phyloP scores from a whole-genome alignment of 2,797 vertebrate genomes.

The Poecilia velifera region DNA sequence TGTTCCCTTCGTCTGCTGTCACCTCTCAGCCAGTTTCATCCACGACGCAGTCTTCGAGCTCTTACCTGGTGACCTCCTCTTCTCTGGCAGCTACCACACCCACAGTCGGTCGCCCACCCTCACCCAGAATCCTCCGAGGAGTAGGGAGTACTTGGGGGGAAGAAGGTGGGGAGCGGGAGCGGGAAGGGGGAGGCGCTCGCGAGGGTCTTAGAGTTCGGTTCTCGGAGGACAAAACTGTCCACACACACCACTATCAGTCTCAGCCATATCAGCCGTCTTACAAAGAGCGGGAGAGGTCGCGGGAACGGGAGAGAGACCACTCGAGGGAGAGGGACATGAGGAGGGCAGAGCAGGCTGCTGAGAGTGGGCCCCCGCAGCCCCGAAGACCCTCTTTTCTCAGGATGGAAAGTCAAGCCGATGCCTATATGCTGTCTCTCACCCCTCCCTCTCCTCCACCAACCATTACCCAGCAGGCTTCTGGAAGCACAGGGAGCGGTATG shows the following conservation, averaged over 20 bases:
- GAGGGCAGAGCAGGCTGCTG: constrained; percentile 78
- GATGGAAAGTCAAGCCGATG: constrained; percentile 83
- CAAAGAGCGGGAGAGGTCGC: constrained; percentile 73
- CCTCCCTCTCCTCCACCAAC: constrained; percentile 78
- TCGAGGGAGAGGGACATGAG: constrained; percentile 76
- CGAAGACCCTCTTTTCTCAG: constrained; percentile 80
- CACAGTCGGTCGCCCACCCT: constrained; percentile 78
- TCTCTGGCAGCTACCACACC: constrained; percentile 82
- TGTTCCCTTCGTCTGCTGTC: constrained; percentile 68
- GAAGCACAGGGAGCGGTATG: constrained; percentile 77
- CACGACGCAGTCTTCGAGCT: constrained; percentile 75
- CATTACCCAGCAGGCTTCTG: constrained; percentile 65
- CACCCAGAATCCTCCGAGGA: constrained; percentile 79
- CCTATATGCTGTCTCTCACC: constrained; percentile 79
- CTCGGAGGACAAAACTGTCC: constrained; percentile 83
- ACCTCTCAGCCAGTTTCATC: constrained; percentile 74
- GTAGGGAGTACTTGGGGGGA: constrained; percentile 73
- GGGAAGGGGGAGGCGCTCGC: constrained; percentile 74
- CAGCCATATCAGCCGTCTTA: constrained; percentile 79
- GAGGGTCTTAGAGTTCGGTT: constrained; percentile 84
- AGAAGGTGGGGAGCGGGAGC: constrained; percentile 75
- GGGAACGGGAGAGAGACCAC: constrained; percentile 66
- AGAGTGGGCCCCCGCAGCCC: constrained; percentile 67
- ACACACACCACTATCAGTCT: constrained; percentile 82
- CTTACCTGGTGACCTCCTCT: constrained; percentile 83